Evolutionary conservation across 1,140 invertebrate species (phyloP).

Genomic region (Drosophila nasuta): DNA sequence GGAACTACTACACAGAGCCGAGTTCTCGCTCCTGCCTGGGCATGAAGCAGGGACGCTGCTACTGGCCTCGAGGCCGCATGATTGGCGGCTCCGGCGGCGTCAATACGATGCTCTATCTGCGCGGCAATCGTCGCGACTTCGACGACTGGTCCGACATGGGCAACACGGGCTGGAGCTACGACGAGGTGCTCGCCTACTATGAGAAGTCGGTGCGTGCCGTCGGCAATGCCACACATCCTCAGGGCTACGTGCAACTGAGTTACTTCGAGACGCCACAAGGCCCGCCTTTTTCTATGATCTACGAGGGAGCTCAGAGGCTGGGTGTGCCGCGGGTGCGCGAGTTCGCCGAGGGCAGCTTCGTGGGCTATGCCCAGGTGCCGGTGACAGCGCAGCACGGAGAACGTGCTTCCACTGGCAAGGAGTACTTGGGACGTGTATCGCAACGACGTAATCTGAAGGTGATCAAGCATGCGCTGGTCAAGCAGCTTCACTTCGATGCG

Average conservation of each 20-base stretch:
- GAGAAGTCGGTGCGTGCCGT: conserved; percentile 80
- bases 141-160: conserved; percentile 88
- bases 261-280: conserved; percentile 67
- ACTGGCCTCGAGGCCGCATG: conserved; percentile 89
- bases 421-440: conserved; percentile 62
- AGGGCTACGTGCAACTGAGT: conserved; percentile 52
- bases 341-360: conserved; percentile 84
- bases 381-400: conserved; percentile 86
- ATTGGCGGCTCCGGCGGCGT: conserved; percentile 92
- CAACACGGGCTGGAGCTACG: conserved; percentile 82
- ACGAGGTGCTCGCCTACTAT: conserved; percentile 72
- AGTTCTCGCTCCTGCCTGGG: conserved; percentile 86
- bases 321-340: conserved; percentile 39
- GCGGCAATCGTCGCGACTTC: conserved; percentile 71
- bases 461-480: conserved; percentile 87
- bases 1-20: conserved; percentile 88
- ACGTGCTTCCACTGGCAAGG: conserved; percentile 86
- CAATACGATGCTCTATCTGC: conserved; percentile 90
- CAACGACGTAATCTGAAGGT: conserved; percentile 89
- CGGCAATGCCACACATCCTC: conserved; percentile 79
- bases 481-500: conserved; percentile 87
- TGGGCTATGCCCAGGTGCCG: conserved; percentile 86
- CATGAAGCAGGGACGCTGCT: conserved; percentile 86
- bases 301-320: conserved; percentile 43
- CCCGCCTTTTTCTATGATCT: conserved; percentile 53